Percentiles rank a stretch among this genome's conserved stretches.
Conservation (phyloP, 2,888 invertebrate genomes). For the Sesia apiformis region DNA sequence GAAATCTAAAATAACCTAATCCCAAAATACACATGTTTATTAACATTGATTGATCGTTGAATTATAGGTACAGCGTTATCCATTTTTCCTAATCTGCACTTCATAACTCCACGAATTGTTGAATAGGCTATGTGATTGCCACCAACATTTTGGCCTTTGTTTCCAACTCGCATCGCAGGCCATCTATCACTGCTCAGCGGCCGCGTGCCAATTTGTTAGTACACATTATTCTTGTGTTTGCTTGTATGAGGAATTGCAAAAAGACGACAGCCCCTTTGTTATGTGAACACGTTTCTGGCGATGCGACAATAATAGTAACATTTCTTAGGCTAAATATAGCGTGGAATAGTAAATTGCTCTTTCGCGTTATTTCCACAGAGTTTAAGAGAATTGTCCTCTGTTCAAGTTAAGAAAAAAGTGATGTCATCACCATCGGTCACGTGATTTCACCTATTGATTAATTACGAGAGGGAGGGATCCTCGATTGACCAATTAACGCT, state of each 20-base stretch:
- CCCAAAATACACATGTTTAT: too few species aligned
- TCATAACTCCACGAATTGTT: conserved; percentile 36
- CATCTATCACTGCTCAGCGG: conserved; percentile 58
- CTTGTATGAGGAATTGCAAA: neutral
- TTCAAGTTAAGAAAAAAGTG: too few species aligned
- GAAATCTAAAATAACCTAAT: too few species aligned
- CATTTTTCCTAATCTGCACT: conserved; percentile 1
- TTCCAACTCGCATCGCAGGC: conserved; percentile 45
- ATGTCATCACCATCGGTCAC: too few species aligned
- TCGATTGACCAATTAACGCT: too few species aligned
- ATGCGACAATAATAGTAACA: neutral
- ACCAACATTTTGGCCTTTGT: conserved; percentile 63
- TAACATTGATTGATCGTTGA: too few species aligned
- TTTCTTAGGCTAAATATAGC: neutral
- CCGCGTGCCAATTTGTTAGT: conserved; percentile 54
- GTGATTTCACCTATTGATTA: too few species aligned
- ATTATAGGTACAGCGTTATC: too few species aligned
- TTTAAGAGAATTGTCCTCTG: too few species aligned
- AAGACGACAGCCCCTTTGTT: neutral
- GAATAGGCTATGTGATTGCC: conserved; percentile 63
- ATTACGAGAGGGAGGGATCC: too few species aligned
- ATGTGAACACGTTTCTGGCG: neutral
- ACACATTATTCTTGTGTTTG: conserved; percentile 22
- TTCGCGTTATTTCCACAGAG: too few species aligned
- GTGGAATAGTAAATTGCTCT: neutral